Percentiles rank a stretch among this genome's conserved stretches.
phyloP scores from a whole-genome alignment of 2,797 vertebrate genomes.

The Megalops cyprinoides region DNA sequence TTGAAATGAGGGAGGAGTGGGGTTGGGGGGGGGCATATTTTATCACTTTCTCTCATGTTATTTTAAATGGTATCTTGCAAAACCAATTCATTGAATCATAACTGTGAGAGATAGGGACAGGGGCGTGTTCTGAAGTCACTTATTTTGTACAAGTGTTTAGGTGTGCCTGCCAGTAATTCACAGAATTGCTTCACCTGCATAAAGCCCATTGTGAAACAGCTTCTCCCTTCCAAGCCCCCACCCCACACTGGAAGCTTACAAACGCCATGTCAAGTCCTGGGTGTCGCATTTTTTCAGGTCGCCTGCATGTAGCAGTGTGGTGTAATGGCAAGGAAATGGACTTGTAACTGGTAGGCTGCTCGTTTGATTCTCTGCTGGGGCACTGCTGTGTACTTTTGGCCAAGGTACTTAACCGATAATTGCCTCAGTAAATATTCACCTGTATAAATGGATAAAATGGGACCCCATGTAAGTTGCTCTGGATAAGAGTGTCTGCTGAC shows the following conservation, averaged over 20 bases:
- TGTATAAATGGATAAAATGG: no score
- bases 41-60: conserved; percentile 37
- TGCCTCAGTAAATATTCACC: no score
- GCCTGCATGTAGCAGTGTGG: no score
- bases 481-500: no score
- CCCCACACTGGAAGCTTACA: background rate
- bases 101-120: conserved; percentile 56
- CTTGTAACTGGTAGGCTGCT: no score
- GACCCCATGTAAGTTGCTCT: no score
- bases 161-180: background rate
- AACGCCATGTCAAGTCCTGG: background rate
- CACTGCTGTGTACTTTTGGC: no score
- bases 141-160: conserved; percentile 26
- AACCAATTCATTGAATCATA: conserved; percentile 68
- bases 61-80: conserved; percentile 51
- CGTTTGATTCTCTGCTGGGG: no score
- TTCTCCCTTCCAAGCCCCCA: background rate
- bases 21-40: conserved; percentile 7
- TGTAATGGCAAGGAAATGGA: no score
- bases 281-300: no score
- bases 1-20: background rate
- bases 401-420: no score
- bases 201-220: conserved; percentile 25
- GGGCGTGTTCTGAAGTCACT: conserved; percentile 54
- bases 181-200: conserved; percentile 17